A percentile compares a stretch with the other conserved stretches of the same genome.
These are phyloP conservation scores for Gorsachius magnificus DNA, from an alignment of 2,797 vertebrate species.

Conservation along the genomic window DNA sequence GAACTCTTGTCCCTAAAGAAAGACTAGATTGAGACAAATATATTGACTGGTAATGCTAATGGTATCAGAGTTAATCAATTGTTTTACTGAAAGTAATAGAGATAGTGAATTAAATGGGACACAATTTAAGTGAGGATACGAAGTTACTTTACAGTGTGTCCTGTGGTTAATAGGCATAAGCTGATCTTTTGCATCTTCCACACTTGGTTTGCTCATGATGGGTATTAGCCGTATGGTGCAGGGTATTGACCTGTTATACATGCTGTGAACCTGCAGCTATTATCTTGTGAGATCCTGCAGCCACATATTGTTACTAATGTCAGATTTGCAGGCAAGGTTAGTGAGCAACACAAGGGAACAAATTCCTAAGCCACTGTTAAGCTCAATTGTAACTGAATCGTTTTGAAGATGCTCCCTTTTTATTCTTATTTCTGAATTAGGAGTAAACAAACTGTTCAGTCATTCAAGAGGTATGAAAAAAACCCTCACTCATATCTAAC, in stretches of 20 bases:
- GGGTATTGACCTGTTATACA: neutral
- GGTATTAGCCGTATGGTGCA: neutral
- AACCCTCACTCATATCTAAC: neutral
- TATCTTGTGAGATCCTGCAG: neutral
- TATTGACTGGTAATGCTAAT: neutral
- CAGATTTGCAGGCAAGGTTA: neutral
- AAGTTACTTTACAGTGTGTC: neutral
- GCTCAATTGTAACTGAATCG: neutral
- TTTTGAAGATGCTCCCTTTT: neutral
- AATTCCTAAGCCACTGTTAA: neutral
- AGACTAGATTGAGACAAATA: neutral
- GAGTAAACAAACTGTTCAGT: neutral
- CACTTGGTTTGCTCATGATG: neutral
- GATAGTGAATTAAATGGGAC: neutral
- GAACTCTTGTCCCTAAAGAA: neutral
- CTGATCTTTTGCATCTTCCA: neutral
- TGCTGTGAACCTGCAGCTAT: neutral
- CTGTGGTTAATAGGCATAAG: neutral
- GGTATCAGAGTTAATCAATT: neutral
- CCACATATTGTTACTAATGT: rapidly evolving
- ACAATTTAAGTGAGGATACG: neutral
- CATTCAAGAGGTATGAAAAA: neutral
- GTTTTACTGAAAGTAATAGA: neutral
- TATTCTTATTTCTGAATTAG: neutral
- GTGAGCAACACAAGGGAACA: neutral